phyloP scores from a whole-genome alignment of 2,888 invertebrate species.

The Cyclophora albipunctata region DNA sequence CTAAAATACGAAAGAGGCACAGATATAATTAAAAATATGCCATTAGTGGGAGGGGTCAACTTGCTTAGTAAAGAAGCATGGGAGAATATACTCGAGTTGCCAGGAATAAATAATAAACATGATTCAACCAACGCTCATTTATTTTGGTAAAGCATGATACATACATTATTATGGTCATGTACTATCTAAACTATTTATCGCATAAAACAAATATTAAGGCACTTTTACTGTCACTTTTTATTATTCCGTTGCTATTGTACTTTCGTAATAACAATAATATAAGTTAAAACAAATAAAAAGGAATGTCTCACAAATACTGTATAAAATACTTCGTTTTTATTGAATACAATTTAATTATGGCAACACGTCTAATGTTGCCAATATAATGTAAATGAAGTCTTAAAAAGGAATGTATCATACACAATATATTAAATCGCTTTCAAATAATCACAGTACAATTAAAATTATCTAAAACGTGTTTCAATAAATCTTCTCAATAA shows the following conservation, averaged over 20 bases:
- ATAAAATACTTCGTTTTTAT: constrained; percentile 6
- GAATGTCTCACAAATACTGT: constrained; percentile 47
- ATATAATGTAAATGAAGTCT: not conserved
- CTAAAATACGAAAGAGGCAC: too few species aligned
- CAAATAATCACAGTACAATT: constrained; percentile 7
- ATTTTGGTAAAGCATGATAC: constrained; percentile 39
- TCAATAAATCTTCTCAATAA: not conserved
- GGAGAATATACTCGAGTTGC: too few species aligned
- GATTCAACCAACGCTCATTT: constrained; percentile 30
- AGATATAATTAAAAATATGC: too few species aligned
- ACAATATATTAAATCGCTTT: not conserved
- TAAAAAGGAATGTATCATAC: constrained; percentile 9
- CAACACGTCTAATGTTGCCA: not conserved
- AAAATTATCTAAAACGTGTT: not conserved
- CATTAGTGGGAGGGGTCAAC: too few species aligned
- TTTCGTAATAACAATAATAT: constrained; percentile 3
- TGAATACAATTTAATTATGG: not conserved
- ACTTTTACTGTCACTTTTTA: constrained; percentile 11
- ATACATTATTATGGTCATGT: constrained; percentile 20
- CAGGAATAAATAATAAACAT: constrained; percentile 1
- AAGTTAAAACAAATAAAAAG: constrained; percentile 20
- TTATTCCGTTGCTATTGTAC: constrained; percentile 14
- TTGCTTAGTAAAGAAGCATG: too few species aligned
- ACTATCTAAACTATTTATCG: constrained; percentile 29
- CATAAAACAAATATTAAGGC: constrained; percentile 23